These are phyloP conservation scores for Athalia circularis DNA, from an alignment of 2,888 invertebrate genomes.

Conservation along the genomic window DNA sequence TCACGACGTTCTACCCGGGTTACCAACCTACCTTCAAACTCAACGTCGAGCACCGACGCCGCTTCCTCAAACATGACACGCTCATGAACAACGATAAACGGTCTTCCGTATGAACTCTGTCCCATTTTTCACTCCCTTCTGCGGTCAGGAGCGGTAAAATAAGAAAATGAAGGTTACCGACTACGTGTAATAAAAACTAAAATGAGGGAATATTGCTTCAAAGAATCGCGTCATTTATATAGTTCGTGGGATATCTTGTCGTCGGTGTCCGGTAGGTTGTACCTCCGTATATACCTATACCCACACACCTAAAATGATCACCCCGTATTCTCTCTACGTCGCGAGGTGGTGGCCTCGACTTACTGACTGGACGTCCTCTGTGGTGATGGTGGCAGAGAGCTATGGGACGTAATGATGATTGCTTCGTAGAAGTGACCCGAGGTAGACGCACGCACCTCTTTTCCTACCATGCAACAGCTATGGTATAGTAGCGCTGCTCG, in stretches of 20 bases:
- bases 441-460: constrained; percentile 23
- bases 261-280: too few species aligned
- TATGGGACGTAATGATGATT: constrained; percentile 59
- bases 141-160: too few species aligned
- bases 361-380: constrained; percentile 25
- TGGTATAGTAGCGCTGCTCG: neutral
- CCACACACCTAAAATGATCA: constrained; percentile 5
- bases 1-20: constrained; percentile 14
- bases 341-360: constrained; percentile 30
- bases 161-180: too few species aligned
- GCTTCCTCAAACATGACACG: constrained; percentile 23
- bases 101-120: too few species aligned
- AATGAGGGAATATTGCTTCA: too few species aligned
- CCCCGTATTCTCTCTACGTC: constrained; percentile 5
- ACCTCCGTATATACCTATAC: too few species aligned
- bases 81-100: neutral
- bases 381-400: constrained; percentile 17
- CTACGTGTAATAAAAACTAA: too few species aligned
- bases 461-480: neutral
- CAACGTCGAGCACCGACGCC: neutral
- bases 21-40: neutral
- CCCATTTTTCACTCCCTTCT: too few species aligned
- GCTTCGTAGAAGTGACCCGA: constrained; percentile 56
- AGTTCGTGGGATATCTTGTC: too few species aligned
- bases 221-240: too few species aligned